These are phyloP conservation scores for Hafferia zeledoni DNA, from an alignment of 2,797 vertebrate species.

Conservation along the genomic window DNA sequence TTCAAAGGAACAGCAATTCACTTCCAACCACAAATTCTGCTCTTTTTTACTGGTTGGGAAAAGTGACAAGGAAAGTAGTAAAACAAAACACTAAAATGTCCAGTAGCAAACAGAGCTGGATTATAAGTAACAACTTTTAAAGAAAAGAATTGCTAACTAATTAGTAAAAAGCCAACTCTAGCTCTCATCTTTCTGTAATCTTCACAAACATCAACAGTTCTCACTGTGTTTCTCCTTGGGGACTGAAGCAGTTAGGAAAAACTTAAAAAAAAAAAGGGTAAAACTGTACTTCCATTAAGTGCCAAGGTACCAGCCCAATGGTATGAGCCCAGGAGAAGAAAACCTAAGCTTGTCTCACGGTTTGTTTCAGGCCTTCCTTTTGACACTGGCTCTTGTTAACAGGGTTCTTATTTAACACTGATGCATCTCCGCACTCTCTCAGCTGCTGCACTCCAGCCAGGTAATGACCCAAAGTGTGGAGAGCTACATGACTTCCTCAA, in stretches of 20 bases:
- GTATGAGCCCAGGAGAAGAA: background rate
- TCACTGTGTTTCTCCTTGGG: background rate
- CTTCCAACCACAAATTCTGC: background rate
- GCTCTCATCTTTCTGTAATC: background rate
- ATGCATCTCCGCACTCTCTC: background rate
- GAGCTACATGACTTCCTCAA: background rate
- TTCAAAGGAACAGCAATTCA: background rate
- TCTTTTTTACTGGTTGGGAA: background rate
- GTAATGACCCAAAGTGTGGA: rapidly evolving
- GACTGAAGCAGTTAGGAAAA: background rate
- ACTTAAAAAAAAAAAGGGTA: background rate
- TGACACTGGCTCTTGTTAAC: background rate
- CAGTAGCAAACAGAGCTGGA: background rate
- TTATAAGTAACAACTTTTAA: background rate
- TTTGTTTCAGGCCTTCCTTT: background rate
- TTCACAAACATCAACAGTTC: background rate
- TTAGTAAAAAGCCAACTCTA: background rate
- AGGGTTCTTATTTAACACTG: background rate
- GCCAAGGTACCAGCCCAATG: background rate
- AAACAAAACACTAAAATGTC: background rate
- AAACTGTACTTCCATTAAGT: background rate
- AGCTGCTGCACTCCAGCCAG: background rate
- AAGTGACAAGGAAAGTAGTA: background rate
- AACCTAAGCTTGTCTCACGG: background rate
- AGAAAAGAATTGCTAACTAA: background rate